phyloP scores from a whole-genome alignment of 2,888 invertebrate species.

The Cosmopolites sordidus region DNA sequence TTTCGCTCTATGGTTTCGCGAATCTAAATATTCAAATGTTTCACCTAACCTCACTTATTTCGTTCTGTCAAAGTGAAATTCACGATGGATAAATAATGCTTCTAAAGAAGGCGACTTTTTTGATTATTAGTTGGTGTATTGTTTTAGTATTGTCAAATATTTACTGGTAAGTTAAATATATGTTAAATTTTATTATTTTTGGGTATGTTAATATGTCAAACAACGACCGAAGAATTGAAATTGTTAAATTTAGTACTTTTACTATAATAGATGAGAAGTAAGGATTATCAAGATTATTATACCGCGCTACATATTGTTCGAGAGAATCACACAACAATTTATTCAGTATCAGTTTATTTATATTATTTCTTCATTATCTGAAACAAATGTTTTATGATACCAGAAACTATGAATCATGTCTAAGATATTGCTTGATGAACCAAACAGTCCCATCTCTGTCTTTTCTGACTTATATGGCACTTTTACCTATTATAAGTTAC shows the following conservation, averaged over 20 bases:
- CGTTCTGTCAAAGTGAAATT: slow-evolving; percentile 1
- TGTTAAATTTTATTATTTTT: background rate
- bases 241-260: slow-evolving; percentile 11
- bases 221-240: slow-evolving; percentile 2
- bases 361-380: no score
- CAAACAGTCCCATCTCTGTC: no score
- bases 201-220: slow-evolving; percentile 6
- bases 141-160: slow-evolving; percentile 14
- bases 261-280: slow-evolving; percentile 15
- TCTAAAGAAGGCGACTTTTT: slow-evolving; percentile 8
- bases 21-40: no score
- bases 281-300: background rate
- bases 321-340: no score
- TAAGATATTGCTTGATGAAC: background rate
- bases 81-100: slow-evolving; percentile 15
- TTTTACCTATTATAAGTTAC: no score
- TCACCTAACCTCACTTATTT: no score
- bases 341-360: no score
- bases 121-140: slow-evolving; percentile 15
- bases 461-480: no score
- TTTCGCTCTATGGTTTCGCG: no score
- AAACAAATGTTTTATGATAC: background rate
- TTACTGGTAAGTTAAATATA: slow-evolving; percentile 7
- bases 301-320: no score
- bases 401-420: slow-evolving; percentile 2